Conservation (phyloP, 2,888 invertebrate species). For the Carterocephalus palaemon region DNA sequence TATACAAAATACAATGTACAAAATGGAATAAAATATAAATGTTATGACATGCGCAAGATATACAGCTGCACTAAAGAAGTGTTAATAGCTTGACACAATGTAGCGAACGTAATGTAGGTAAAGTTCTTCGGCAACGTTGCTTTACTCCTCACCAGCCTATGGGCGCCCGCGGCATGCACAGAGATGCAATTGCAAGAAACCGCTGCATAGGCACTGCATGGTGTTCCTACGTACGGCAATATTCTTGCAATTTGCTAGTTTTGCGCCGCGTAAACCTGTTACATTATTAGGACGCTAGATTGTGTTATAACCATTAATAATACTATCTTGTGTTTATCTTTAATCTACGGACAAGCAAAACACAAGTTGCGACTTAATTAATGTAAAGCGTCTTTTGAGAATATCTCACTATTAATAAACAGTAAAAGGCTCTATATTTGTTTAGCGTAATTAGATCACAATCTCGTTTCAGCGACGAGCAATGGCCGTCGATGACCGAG, state of each 20-base stretch:
- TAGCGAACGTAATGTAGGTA: constrained; percentile 5
- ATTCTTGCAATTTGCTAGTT: constrained; percentile 21
- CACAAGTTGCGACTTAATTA: constrained; percentile 1
- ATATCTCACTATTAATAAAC: constrained; percentile 4
- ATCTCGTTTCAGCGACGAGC: neutral
- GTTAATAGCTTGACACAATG: constrained; percentile 14
- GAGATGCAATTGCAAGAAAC: constrained; percentile 9
- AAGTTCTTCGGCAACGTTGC: constrained; percentile 6
- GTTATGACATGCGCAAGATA: neutral
- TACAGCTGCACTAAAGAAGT: neutral
- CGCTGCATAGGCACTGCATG: constrained; percentile 1
- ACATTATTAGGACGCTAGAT: constrained; percentile 10
- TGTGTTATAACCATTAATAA: constrained; percentile 15
- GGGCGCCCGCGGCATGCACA: constrained; percentile 10
- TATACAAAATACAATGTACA: constrained; percentile 4
- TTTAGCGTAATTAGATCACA: neutral
- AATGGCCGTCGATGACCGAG: neutral
- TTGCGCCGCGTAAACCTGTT: constrained; percentile 21
- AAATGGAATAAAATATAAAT: constrained; percentile 1
- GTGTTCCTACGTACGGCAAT: constrained; percentile 13
- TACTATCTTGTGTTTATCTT: constrained; percentile 5
- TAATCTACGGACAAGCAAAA: neutral
- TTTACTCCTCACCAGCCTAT: constrained; percentile 9
- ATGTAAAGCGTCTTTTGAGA: constrained; percentile 4
- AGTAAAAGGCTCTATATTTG: neutral